Base-by-base conservation (phyloP, 2,113 vertebrate species). In the Oryzias javanicus region DNA sequence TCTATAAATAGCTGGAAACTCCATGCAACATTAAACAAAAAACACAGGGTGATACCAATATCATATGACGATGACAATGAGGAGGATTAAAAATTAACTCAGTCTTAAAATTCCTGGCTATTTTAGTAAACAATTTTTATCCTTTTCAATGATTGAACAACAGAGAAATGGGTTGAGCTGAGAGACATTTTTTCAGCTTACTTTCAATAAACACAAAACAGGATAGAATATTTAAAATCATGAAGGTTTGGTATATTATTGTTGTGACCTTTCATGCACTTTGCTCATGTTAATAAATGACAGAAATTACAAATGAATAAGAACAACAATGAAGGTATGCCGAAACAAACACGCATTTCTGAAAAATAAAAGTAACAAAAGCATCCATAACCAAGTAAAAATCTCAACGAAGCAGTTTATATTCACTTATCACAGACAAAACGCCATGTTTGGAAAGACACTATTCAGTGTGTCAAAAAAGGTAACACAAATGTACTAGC, bases 281-380 rank as follows among this genome's bases (percentile, higher is more conserved):
- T 76, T 71, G 19, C 58, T 62, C 44, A 64, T 64, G 51, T 60
- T 64, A 72, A 65, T 79, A 58, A 85, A 75, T 20, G 40, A 65
- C 60, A 63, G 45, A 51, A 59, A 72, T 44, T 2, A 12, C 35
- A 35, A 35, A 35, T 35, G 2, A 35, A 10, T 10, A 35, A 35
- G 35, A 78, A 76, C 77, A 68, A 54, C 63, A 70, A 42, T 46
- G 74, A 72, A 50, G 44, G 55, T 68, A 71, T 64, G 55, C 13
- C 22, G 29, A 47, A n/a, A 42, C 14, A 10, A 27, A 50, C 51
- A 63, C n/a, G 40, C 55, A 3, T 45, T 16, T 6, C 10, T 35
- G 2, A 35, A 3, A 29, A 29, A 29, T 5, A 29, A 29, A 29
- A 29, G 5, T 6, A 29, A 6, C 27, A 29, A 29, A 29, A 6